Base-by-base conservation (phyloP, 2,113 vertebrate genomes). In the Etheostoma cragini region DNA sequence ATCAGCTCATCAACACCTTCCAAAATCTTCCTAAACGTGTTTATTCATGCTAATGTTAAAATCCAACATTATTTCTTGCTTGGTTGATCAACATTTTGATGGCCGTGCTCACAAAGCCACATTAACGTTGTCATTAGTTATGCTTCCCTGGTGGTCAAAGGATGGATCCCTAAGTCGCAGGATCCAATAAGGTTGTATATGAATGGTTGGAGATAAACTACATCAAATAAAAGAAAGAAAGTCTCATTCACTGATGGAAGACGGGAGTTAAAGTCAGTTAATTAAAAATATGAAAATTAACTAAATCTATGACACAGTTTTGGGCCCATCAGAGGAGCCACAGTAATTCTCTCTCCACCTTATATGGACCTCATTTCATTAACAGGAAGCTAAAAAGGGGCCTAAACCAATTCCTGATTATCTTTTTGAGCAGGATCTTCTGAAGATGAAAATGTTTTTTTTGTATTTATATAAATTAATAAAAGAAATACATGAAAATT, bases 271-370 rank as follows among this genome's bases (percentile, higher is more conserved):
- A 82, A 85, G 88, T 87, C 85, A 74, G 81, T 93, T 95, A 94
- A 95, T 95, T 95, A 94, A 91, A 95, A 94, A 94, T 95, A 93
- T 94, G 92, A 95, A 95, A 95, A 95, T 94, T 91, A 95, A 94
- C 88, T 90, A 82, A 93, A 93, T 92, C 93, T 94, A 82, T 80
- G 78, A 91, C 74, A 91, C 89, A 86, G 81, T 80, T 92, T 90
- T 87, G 46, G 79, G 79, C 72, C 57, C 82, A 77, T 87, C 76
- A 83, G 87, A 87, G 78, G 77, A 83, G 85, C 82, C 75, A 77
- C 81, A 64, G 57, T 80, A 75, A 90, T 88, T 92, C 87, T 84
- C 74, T 73, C 70, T 73, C 65, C 70, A 87, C 71, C 71, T 85
- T 68, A 47, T 61, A 75, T 81, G 53, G 86, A 87, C 79, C 80